phyloP scores from a whole-genome alignment of 1,140 invertebrate genomes.

The Anastrepha ludens region DNA sequence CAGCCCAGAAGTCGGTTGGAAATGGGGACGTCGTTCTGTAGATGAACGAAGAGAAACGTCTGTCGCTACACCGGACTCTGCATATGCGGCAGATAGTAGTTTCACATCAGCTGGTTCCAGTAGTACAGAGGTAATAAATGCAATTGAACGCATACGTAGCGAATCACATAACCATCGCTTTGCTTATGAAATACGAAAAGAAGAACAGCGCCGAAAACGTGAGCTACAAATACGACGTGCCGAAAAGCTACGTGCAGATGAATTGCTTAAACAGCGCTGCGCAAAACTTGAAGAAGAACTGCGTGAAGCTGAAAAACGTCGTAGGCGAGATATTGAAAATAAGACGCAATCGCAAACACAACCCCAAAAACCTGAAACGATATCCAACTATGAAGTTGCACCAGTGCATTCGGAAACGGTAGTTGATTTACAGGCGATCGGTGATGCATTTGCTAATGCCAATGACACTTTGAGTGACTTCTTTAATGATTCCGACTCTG shows the following conservation, averaged over 20 bases:
- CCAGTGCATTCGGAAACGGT: not conserved
- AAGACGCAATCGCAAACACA: conserved; percentile 38
- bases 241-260: conserved; percentile 64
- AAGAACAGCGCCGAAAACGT: conserved; percentile 33
- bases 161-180: conserved; percentile 9
- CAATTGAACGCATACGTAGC: not conserved
- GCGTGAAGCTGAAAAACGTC: conserved; percentile 58
- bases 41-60: conserved; percentile 50
- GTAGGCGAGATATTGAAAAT: not conserved
- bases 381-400: not conserved
- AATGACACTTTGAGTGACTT: conserved; percentile 61
- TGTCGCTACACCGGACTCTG: conserved; percentile 57
- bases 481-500: conserved; percentile 69
- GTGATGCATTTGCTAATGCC: not conserved
- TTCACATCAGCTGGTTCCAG: conserved; percentile 65
- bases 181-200: conserved; percentile 59
- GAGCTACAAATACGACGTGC: conserved; percentile 65
- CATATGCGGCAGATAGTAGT: conserved; percentile 65
- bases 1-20: conserved; percentile 70
- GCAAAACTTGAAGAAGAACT: conserved; percentile 65
- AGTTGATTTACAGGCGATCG: not conserved
- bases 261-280: conserved; percentile 67
- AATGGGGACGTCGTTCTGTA: conserved; percentile 61
- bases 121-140: not conserved
- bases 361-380: not conserved